phyloP scores from a whole-genome alignment of 37 sponge, comb jelly and placozoan genomes.

The Cladorhizidae sp. region DNA sequence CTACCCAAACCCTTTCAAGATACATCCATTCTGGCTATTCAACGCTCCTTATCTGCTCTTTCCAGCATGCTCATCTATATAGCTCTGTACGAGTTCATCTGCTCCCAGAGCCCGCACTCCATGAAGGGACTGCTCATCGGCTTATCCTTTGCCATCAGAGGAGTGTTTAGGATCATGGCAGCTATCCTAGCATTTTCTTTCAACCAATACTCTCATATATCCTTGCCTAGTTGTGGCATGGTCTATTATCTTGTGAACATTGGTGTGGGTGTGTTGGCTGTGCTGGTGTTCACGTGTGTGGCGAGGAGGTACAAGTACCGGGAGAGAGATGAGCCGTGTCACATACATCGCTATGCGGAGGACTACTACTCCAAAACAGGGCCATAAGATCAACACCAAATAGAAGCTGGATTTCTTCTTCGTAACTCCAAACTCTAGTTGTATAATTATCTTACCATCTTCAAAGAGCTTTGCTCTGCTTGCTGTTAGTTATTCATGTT shows the following conservation, averaged over 20 bases:
- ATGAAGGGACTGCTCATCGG: no score
- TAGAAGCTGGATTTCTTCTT: no score
- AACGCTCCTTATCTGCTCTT: neutral
- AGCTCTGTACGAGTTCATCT: neutral
- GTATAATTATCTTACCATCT: no score
- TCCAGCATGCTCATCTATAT: neutral
- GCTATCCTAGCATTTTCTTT: neutral
- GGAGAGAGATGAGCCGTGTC: neutral
- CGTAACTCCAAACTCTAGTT: no score
- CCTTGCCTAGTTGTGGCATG: neutral
- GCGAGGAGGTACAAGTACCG: constrained; percentile 1
- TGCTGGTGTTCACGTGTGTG: neutral
- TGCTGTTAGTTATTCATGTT: no score
- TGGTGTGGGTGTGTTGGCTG: neutral
- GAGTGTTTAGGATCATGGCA: neutral
- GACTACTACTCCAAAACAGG: neutral
- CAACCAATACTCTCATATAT: neutral
- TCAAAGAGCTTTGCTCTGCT: no score
- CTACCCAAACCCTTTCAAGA: neutral
- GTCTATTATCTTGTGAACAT: neutral
- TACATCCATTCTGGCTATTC: neutral
- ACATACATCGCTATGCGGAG: neutral
- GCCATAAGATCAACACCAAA: no score
- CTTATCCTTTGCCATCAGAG: neutral
- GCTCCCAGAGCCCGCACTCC: constrained; percentile 5